Percentiles rank a stretch among this genome's conserved stretches.
phyloP scores from a whole-genome alignment of 2,113 vertebrate species.

The Saccopteryx leptura region DNA sequence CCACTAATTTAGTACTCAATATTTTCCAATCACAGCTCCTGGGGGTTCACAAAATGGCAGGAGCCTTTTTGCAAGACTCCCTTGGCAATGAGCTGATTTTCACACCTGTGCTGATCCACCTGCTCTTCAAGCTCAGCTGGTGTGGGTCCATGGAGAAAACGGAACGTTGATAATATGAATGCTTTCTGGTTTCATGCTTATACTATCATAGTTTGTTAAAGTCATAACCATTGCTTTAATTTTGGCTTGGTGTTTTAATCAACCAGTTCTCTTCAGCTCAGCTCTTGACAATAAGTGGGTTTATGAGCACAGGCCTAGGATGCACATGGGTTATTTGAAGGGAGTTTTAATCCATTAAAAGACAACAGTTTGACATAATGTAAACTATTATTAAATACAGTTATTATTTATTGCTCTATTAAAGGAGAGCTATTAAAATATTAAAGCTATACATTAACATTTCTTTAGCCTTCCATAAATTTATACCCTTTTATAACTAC shows the following conservation, averaged over 20 bases:
- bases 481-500: background rate
- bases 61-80: background rate
- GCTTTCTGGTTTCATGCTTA: background rate
- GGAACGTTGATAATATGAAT: rapidly evolving
- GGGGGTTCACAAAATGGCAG: rapidly evolving
- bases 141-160: background rate
- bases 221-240: background rate
- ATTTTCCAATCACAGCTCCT: background rate
- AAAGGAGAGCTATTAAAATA: background rate
- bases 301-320: background rate
- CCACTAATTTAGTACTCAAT: rapidly evolving
- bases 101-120: background rate
- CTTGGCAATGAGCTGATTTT: background rate
- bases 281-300: background rate
- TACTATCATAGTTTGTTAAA: background rate
- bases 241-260: background rate
- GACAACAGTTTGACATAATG: background rate
- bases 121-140: rapidly evolving
- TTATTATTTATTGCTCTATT: background rate
- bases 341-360: background rate
- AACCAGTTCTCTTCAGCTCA: background rate
- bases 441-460: background rate
- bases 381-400: background rate
- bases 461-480: background rate
- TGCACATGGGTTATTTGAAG: background rate